Evolutionary conservation across 2,113 vertebrate genomes (phyloP).

Genomic region (Actenoides hombroni): DNA sequence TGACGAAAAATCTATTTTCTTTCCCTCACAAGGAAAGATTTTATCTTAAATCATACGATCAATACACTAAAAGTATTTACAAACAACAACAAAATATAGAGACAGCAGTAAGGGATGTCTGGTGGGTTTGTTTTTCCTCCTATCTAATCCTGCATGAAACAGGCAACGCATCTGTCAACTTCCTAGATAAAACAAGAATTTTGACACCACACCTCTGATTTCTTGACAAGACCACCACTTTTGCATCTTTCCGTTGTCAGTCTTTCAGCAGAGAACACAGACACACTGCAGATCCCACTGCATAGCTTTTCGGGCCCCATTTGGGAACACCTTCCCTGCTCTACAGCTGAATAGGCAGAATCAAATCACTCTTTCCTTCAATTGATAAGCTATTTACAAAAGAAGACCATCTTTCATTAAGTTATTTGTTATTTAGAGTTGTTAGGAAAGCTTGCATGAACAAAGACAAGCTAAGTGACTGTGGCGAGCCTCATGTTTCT

Average conservation of each 20-base stretch:
- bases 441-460: not conserved
- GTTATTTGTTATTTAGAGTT: not conserved
- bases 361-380: not conserved
- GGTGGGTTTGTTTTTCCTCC: not conserved
- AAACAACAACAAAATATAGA: not conserved
- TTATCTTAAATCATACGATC: not conserved
- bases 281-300: rapidly evolving
- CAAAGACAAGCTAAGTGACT: not conserved
- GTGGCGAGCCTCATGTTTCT: not conserved
- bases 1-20: not conserved
- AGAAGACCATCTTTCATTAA: not conserved
- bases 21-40: not conserved
- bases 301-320: not conserved
- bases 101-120: not conserved
- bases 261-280: not conserved
- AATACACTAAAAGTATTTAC: not conserved
- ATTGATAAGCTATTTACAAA: not conserved
- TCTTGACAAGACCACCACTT: not conserved
- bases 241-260: not conserved
- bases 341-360: not conserved
- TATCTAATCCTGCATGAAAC: not conserved
- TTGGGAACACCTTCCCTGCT: not conserved
- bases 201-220: not conserved
- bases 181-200: not conserved
- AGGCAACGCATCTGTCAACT: not conserved